phyloP scores from a whole-genome alignment of 2,113 vertebrate genomes.

The Serilophus lunatus region DNA sequence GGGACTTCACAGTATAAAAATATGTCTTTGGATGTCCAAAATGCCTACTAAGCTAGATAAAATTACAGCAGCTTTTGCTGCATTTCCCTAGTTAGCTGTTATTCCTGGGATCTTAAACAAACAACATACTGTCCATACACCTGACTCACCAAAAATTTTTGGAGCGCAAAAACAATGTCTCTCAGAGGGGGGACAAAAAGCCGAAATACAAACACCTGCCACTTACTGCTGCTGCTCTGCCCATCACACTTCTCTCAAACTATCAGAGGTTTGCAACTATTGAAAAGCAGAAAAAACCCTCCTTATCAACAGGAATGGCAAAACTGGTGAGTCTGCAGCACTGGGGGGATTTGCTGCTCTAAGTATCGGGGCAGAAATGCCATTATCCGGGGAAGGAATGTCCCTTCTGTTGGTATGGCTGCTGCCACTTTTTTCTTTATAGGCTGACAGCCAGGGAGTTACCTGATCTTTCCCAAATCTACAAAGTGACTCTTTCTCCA shows the following conservation, averaged over 20 bases:
- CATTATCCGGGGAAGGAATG: not conserved
- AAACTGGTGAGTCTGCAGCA: not conserved
- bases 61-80: not conserved
- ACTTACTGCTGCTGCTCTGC: not conserved
- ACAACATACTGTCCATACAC: not conserved
- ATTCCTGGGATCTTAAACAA: not conserved
- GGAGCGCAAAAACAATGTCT: not conserved
- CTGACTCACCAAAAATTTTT: not conserved
- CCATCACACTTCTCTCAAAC: not conserved
- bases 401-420: not conserved
- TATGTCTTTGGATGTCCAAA: not conserved
- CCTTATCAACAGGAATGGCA: rapidly evolving
- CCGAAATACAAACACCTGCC: not conserved
- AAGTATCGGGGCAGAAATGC: not conserved
- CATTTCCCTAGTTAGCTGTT: not conserved
- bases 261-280: not conserved
- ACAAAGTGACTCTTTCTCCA: not conserved
- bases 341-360: not conserved
- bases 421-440: not conserved
- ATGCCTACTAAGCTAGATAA: not conserved
- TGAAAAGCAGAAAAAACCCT: not conserved
- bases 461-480: not conserved
- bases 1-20: not conserved
- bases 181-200: not conserved
- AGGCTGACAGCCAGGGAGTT: not conserved